Percentiles rank a stretch among this genome's conserved stretches.
Conservation (phyloP, 2,113 vertebrate species). For the Lycaon pictus region DNA sequence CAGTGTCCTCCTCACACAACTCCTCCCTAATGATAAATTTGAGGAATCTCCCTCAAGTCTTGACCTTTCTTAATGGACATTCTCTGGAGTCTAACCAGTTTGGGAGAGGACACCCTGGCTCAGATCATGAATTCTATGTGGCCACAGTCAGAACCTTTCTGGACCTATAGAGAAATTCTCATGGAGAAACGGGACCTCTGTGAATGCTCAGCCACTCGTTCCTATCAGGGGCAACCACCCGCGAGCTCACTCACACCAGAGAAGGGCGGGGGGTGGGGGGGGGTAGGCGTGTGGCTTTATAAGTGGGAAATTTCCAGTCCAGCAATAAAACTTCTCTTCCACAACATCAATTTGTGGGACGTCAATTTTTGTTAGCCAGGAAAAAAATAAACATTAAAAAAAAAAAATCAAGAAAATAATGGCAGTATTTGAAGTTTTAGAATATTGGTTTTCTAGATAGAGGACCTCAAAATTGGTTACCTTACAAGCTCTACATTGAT, state of each 20-base stretch:
- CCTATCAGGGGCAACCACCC: background rate
- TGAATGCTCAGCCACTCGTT: background rate
- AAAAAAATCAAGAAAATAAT: constrained; percentile 21
- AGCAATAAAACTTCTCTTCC: constrained; percentile 40
- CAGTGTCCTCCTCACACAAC: background rate
- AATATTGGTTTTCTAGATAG: constrained; percentile 59
- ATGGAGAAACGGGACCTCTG: background rate
- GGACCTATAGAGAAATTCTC: background rate
- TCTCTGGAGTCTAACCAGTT: background rate
- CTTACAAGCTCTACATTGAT: constrained; percentile 44
- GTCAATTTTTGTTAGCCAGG: constrained; percentile 6
- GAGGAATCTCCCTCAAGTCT: background rate
- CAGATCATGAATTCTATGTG: background rate
- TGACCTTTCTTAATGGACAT: constrained; percentile 15
- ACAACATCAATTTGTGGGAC: background rate
- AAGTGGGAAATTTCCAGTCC: background rate
- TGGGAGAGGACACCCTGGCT: background rate
- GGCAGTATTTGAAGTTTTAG: constrained; percentile 27
- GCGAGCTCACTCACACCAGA: background rate
- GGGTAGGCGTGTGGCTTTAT: no score
- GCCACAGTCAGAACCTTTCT: background rate
- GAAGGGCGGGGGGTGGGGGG: background rate
- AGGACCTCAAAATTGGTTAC: constrained; percentile 41
- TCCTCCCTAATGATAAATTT: background rate
- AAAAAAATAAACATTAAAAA: background rate